Percentiles rank a stretch among this genome's conserved stretches.
These are phyloP conservation scores for Trilocha varians DNA, from an alignment of 2,888 invertebrate genomes.

Conservation along the genomic window DNA sequence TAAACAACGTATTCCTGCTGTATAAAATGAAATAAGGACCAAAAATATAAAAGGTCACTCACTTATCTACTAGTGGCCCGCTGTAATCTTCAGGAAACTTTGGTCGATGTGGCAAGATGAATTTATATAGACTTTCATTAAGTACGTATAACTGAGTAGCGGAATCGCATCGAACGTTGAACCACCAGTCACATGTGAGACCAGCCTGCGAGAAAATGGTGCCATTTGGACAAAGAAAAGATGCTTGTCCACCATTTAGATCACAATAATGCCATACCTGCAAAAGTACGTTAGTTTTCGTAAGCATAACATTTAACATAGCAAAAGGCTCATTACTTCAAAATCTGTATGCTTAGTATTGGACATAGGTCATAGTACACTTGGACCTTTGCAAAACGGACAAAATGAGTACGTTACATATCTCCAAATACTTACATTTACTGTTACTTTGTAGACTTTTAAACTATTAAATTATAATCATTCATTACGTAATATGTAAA, in stretches of 20 bases:
- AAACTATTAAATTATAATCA: no score
- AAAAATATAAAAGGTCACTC: slow-evolving; percentile 27
- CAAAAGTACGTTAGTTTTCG: slow-evolving; percentile 8
- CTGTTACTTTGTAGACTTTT: no score
- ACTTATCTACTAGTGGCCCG: slow-evolving; percentile 90
- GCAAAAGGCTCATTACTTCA: no score
- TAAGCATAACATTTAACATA: neutral
- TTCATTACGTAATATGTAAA: no score
- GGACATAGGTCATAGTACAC: no score
- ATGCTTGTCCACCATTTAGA: slow-evolving; percentile 90
- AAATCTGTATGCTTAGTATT: no score
- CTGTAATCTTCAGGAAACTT: slow-evolving; percentile 93
- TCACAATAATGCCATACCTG: slow-evolving; percentile 95
- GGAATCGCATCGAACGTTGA: slow-evolving; percentile 88
- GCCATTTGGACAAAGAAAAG: slow-evolving; percentile 91
- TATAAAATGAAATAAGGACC: neutral
- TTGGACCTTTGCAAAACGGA: no score
- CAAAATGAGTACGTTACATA: no score
- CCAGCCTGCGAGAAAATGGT: slow-evolving; percentile 93
- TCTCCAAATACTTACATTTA: no score
- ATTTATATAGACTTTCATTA: slow-evolving; percentile 91
- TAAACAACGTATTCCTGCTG: no score
- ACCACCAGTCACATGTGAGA: slow-evolving; percentile 94
- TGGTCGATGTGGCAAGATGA: slow-evolving; percentile 87
- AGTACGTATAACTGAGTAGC: slow-evolving; percentile 89